Evolutionary conservation across 2,113 vertebrate species (phyloP).

Genomic region (Thermophis baileyi): DNA sequence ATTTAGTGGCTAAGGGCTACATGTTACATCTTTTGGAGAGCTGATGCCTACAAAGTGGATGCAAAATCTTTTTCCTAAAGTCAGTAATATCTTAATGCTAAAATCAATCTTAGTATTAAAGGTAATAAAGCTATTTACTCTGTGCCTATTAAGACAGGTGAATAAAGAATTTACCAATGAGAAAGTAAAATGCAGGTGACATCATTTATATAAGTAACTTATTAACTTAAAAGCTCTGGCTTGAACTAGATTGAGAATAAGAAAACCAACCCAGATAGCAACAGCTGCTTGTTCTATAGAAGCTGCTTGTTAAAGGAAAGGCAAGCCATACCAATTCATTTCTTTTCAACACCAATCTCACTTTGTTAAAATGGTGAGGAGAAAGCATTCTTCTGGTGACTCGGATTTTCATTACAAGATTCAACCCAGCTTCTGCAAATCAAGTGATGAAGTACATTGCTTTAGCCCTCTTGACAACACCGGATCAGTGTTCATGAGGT

Average conservation of each 20-base stretch:
- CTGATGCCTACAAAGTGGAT: background rate
- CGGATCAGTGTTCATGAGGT: conserved; percentile 66
- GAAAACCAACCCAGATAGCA: conserved; percentile 43
- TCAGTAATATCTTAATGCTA: background rate
- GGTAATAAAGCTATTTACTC: background rate
- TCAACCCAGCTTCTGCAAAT: conserved; percentile 16
- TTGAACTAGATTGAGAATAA: conserved; percentile 40
- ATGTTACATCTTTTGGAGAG: background rate
- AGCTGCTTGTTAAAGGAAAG: background rate
- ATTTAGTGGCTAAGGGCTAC: background rate
- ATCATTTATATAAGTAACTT: conserved; percentile 61
- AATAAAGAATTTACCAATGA: conserved; percentile 11
- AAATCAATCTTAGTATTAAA: background rate
- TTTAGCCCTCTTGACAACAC: conserved; percentile 52
- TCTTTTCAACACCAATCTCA: background rate
- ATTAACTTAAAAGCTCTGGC: conserved; percentile 65
- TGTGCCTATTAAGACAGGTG: background rate
- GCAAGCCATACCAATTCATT: conserved; percentile 3
- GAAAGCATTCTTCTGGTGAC: conserved; percentile 49
- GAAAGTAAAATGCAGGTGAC: conserved; percentile 44
- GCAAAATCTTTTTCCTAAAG: background rate
- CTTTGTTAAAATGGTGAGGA: conserved; percentile 48
- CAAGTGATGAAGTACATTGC: background rate
- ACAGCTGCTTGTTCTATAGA: background rate
- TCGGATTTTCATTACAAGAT: conserved; percentile 41